Evolutionary conservation across 2,888 invertebrate species (phyloP).

Genomic region (Parascotia fuliginaria): DNA sequence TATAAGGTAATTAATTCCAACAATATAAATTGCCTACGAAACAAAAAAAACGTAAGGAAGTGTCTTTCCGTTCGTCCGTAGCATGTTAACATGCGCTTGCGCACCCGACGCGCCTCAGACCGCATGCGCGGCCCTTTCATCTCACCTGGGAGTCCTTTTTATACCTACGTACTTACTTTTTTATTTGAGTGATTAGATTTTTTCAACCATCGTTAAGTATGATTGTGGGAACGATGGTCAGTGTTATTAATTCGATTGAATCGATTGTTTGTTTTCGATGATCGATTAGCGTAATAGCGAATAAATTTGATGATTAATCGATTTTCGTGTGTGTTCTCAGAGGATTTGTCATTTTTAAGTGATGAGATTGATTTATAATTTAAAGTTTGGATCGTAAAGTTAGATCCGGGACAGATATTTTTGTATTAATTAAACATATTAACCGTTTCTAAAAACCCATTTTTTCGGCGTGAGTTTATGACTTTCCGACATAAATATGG

Average conservation of each 20-base stretch:
- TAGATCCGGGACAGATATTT: too few species aligned
- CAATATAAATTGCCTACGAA: slow-evolving; percentile 27
- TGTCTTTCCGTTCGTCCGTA: slow-evolving; percentile 61
- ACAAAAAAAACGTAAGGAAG: slow-evolving; percentile 60
- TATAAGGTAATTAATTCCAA: slow-evolving; percentile 37
- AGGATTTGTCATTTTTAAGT: slow-evolving; percentile 27
- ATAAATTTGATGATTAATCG: slow-evolving; percentile 40
- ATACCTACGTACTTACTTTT: slow-evolving; percentile 53
- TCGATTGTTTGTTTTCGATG: slow-evolving; percentile 62
- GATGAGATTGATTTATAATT: slow-evolving; percentile 3
- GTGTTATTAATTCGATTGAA: slow-evolving; percentile 76
- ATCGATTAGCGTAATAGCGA: slow-evolving; percentile 43
- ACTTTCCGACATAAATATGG: too few species aligned
- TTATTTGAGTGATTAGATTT: slow-evolving; percentile 71
- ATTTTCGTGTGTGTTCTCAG: slow-evolving; percentile 28
- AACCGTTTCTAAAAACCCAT: too few species aligned
- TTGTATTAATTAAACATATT: neutral
- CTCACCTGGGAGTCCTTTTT: slow-evolving; percentile 76
- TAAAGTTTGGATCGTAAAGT: neutral
- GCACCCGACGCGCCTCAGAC: slow-evolving; percentile 51
- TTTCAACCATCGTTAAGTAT: slow-evolving; percentile 65
- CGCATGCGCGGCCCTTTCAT: slow-evolving; percentile 69
- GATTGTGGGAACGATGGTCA: slow-evolving; percentile 78
- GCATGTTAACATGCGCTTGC: slow-evolving; percentile 68
- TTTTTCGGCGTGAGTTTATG: too few species aligned